Percentiles rank a stretch among this genome's conserved stretches.
Evolutionary conservation across 2,888 invertebrate species (phyloP).

Genomic region (Crossocerus cetratus): DNA sequence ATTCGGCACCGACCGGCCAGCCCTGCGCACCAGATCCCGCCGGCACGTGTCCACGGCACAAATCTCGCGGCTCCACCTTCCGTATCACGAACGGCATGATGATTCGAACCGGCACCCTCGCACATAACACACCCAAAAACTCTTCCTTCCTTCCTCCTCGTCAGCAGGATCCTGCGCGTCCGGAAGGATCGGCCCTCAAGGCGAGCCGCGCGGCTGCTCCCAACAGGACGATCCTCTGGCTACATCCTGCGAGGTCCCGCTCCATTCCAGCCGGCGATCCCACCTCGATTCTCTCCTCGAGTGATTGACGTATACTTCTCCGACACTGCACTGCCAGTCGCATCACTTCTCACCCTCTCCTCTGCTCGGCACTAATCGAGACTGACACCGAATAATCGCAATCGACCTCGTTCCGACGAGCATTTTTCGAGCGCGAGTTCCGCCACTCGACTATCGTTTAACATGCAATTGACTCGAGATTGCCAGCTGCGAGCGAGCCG

Average conservation of each 20-base stretch:
- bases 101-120: slow-evolving; percentile 25
- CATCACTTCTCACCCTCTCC: neutral
- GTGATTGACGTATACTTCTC: no score
- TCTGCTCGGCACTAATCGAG: neutral
- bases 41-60: slow-evolving; percentile 86
- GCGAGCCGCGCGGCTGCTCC: slow-evolving; percentile 5
- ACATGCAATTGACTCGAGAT: neutral
- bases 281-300: no score
- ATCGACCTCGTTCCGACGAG: neutral
- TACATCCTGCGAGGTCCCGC: neutral
- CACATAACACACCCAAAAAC: slow-evolving; percentile 35
- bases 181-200: neutral
- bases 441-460: neutral
- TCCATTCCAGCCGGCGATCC: neutral
- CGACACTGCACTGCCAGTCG: neutral
- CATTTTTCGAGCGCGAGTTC: neutral
- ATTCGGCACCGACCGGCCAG: slow-evolving; percentile 88
- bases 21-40: slow-evolving; percentile 90
- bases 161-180: slow-evolving; percentile 16
- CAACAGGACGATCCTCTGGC: neutral
- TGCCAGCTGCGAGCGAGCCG: neutral
- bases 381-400: neutral
- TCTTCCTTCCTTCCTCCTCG: neutral
- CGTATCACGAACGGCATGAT: slow-evolving; percentile 92
- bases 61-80: slow-evolving; percentile 88